Percentiles rank a stretch among this genome's conserved stretches.
These are phyloP conservation scores for Pecten maximus DNA, from an alignment of 2,888 invertebrate genomes.

Conservation along the genomic window DNA sequence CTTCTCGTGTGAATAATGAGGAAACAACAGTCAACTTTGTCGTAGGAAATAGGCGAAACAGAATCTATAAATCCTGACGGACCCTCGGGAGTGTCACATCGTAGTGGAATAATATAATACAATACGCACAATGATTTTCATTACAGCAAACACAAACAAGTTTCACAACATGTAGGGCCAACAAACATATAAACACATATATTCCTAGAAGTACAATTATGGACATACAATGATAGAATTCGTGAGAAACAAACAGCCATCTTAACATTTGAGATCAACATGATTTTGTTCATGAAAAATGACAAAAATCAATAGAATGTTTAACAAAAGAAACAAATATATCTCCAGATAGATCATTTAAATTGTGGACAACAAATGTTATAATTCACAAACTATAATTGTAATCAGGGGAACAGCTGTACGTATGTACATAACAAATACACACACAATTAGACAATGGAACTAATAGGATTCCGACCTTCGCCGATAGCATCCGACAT, in stretches of 20 bases:
- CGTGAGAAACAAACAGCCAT: slow-evolving; percentile 13
- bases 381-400: slow-evolving; percentile 23
- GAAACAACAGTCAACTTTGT: background rate
- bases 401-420: background rate
- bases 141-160: background rate
- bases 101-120: background rate
- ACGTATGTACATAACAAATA: slow-evolving; percentile 14
- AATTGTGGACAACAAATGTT: slow-evolving; percentile 23
- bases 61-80: background rate
- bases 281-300: slow-evolving; percentile 9
- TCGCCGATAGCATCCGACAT: background rate
- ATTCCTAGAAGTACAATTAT: background rate
- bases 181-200: slow-evolving; percentile 9
- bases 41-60: slow-evolving; percentile 1
- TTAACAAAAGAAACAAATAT: slow-evolving; percentile 25
- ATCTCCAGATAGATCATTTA: background rate
- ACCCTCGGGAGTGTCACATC: background rate
- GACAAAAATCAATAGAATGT: slow-evolving; percentile 19
- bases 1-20: background rate
- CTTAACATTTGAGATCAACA: slow-evolving; percentile 21
- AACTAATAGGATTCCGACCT: background rate
- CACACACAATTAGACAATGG: background rate
- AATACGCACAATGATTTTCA: too few species aligned
- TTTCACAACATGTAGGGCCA: background rate
- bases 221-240: background rate